Conservation (phyloP, 2,113 vertebrate species). For the Pollachius pollachius region DNA sequence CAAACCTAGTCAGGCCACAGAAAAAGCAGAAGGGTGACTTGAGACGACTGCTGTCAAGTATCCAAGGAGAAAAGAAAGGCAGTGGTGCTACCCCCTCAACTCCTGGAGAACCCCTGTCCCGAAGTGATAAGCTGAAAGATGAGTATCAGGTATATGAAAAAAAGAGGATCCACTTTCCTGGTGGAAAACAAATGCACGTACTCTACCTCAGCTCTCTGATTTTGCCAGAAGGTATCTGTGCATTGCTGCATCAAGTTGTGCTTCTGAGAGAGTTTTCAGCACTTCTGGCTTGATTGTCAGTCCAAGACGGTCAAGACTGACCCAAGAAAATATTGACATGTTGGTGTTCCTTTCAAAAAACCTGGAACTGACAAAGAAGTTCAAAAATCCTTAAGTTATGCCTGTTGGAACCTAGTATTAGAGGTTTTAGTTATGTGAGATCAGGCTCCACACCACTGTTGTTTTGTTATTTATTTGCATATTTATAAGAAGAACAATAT, state of each 20-base stretch:
- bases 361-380: too few relatives aligned
- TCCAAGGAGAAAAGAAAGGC: background rate
- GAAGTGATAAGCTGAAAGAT: background rate
- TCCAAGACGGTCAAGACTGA: slow-evolving; percentile 8
- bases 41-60: background rate
- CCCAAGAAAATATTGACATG: background rate
- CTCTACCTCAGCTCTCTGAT: too few relatives aligned
- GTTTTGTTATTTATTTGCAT: too few relatives aligned
- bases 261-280: slow-evolving; percentile 24
- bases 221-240: background rate
- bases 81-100: background rate
- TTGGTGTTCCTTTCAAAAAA: too few relatives aligned
- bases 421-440: too few relatives aligned
- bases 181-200: background rate
- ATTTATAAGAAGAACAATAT: too few relatives aligned
- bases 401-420: too few relatives aligned
- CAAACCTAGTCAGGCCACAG: background rate
- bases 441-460: too few relatives aligned
- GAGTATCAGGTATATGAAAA: background rate
- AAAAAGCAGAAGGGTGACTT: background rate
- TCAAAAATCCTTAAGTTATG: too few relatives aligned
- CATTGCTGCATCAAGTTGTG: slow-evolving; percentile 21
- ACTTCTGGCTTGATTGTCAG: slow-evolving; percentile 22
- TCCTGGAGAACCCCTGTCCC: background rate
- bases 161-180: background rate